Conservation (phyloP, 1,140 invertebrate species). For the Heliconius congener region DNA sequence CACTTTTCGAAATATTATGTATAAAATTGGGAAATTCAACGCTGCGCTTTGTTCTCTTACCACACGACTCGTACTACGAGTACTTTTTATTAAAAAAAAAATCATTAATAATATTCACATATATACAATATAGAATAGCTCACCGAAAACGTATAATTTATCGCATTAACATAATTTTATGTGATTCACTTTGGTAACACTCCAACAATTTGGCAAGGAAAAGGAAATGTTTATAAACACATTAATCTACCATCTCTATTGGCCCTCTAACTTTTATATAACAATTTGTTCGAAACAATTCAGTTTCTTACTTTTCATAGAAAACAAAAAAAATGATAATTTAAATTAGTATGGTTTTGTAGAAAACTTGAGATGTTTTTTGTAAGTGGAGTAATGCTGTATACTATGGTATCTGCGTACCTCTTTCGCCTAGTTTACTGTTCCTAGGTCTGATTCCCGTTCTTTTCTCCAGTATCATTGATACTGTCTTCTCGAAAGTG, state of each 20-base stretch:
- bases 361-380: too few relatives aligned
- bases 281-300: background rate
- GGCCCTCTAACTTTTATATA: background rate
- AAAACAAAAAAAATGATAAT: background rate
- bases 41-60: too few relatives aligned
- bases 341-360: background rate
- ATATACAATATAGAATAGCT: too few relatives aligned
- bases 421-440: background rate
- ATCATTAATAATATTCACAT: too few relatives aligned
- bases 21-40: too few relatives aligned
- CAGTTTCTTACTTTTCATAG: background rate
- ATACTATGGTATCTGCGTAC: too few relatives aligned
- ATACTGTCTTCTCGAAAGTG: background rate
- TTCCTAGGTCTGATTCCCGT: too few relatives aligned
- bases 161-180: conserved; percentile 21
- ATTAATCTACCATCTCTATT: conserved; percentile 8
- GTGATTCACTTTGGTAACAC: conserved; percentile 16
- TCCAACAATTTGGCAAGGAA: conserved; percentile 14
- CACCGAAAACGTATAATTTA: background rate
- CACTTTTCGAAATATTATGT: too few relatives aligned
- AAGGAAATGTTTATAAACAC: conserved; percentile 22
- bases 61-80: too few relatives aligned
- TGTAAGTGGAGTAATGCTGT: too few relatives aligned
- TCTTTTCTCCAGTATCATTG: background rate
- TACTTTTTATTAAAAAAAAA: too few relatives aligned